Base-by-base conservation (phyloP, 2,888 invertebrate species). In the Apamea crenata region DNA sequence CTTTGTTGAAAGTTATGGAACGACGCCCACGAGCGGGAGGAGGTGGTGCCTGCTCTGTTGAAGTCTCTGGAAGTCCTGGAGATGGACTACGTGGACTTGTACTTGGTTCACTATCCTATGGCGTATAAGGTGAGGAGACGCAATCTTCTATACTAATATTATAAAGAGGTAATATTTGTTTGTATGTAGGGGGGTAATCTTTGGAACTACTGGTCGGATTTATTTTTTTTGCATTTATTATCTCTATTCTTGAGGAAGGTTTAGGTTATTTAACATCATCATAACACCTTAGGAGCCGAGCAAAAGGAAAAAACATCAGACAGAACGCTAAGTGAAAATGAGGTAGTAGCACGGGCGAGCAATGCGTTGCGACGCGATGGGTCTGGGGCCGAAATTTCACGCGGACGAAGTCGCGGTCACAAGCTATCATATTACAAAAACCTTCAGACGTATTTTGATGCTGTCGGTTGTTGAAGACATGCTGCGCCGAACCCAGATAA, bases 21-120 rank as follows among this genome's bases (percentile, higher is more conserved):
- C 88, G 94, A 96, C 78, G 94, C 94, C 40, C 99, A 99, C 90
- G 97, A 97, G 83, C 97, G 97, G 12, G 97, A 97, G 1, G 95
- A 98, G 74, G 98, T 99, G 18, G 96, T 97, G 76, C 97, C 97
- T 16, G 97, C 98, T 5, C 94, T 98, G 79, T 97, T 97, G 88
- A 97, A 97, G 84, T 98, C 98, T 25, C 92, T 99, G 63, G 91
- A 95, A 16, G 96, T 97, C 85, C 96, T 99, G 67, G 97, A 97
- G 25, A 92, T 98, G 75, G 97, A 98, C 36, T 98, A 98, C 91
- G 95, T 99, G 40, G 98, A 99, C 94, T 95, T 98, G 16, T 99
- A 98, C 93, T 96, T 99, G 74, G 98, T 99, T 91, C 99, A 99
- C 92, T 98, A 98, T 97, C 99, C 99, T 4, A 97, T 98, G 92